Percentiles rank a stretch among this genome's conserved stretches.
These are phyloP conservation scores for Mus pahari DNA, from an alignment of 2,113 vertebrate genomes.

Conservation along the genomic window DNA sequence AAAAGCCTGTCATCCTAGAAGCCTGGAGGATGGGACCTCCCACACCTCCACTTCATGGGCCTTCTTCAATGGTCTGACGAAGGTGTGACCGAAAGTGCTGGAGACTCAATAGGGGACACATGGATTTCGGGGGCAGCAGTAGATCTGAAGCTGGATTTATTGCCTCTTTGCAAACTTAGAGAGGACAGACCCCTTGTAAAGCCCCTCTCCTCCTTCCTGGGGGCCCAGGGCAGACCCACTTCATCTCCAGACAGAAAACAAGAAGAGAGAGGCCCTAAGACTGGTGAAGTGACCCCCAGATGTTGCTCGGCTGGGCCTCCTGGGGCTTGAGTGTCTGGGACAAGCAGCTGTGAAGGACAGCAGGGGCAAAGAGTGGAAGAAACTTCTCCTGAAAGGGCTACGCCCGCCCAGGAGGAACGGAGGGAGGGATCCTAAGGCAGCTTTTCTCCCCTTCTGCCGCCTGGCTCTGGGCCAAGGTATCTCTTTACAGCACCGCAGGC, in stretches of 20 bases:
- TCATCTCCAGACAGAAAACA: conserved; percentile 70
- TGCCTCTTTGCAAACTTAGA: conserved; percentile 68
- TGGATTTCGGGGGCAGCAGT: conserved; percentile 58
- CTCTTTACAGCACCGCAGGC: not conserved
- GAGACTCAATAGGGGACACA: conserved; percentile 58
- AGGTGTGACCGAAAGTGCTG: conserved; percentile 62
- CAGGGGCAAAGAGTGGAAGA: not conserved
- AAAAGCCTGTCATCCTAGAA: conserved; percentile 40
- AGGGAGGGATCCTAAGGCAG: not conserved
- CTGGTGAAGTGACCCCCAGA: not conserved
- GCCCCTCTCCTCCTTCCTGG: conserved; percentile 31
- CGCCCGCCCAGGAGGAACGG: not conserved
- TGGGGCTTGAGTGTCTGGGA: conserved; percentile 35
- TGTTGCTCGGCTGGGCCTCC: conserved; percentile 65
- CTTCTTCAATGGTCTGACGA: not conserved
- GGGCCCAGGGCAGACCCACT: conserved; percentile 29
- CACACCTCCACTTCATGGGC: conserved; percentile 24
- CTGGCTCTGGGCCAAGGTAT: not conserved
- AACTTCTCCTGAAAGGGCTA: not conserved
- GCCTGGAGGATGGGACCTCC: conserved; percentile 53
- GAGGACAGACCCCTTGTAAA: conserved; percentile 71
- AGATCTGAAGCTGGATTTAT: conserved; percentile 71
- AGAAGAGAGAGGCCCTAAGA: conserved; percentile 38
- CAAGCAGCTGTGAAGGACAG: conserved; percentile 11
- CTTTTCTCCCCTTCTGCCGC: not conserved